Conservation (phyloP, 1,140 invertebrate genomes). For the Psix sp. region DNA sequence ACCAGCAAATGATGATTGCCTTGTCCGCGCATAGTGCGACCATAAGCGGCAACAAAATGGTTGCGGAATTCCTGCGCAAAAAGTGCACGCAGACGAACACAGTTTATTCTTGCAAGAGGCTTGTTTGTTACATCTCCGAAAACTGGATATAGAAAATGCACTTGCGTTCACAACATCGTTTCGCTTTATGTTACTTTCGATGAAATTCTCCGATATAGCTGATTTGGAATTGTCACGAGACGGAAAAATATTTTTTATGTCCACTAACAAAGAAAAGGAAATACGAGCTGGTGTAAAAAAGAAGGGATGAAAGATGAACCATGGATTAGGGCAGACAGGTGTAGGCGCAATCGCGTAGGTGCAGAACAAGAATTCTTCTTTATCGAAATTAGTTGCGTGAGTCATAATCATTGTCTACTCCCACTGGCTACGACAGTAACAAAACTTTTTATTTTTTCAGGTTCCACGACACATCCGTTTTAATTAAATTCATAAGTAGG, state of each 20-base stretch:
- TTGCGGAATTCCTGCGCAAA: slow-evolving; percentile 32
- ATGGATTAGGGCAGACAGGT: slow-evolving; percentile 29
- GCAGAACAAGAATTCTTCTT: slow-evolving; percentile 30
- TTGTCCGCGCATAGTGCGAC: slow-evolving; percentile 31
- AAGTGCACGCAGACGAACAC: slow-evolving; percentile 22
- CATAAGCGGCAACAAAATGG: slow-evolving; percentile 30
- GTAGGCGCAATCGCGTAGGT: slow-evolving; percentile 42
- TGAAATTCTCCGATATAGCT: too few species aligned
- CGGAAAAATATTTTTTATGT: too few species aligned
- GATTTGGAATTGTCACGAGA: too few species aligned
- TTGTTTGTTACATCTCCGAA: slow-evolving; percentile 5
- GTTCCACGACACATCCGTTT: slow-evolving; percentile 44
- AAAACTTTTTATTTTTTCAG: slow-evolving; percentile 28
- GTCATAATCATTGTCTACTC: slow-evolving; percentile 41
- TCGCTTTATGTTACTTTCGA: too few species aligned
- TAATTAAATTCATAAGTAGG: slow-evolving; percentile 36
- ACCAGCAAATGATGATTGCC: slow-evolving; percentile 46
- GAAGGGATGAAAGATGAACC: slow-evolving; percentile 21
- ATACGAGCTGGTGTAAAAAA: neutral
- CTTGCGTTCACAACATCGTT: too few species aligned
- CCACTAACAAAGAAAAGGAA: slow-evolving; percentile 4
- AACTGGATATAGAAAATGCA: neutral
- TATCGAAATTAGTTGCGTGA: slow-evolving; percentile 31
- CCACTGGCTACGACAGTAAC: slow-evolving; percentile 25
- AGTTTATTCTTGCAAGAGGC: slow-evolving; percentile 13